A percentile compares a stretch with the other conserved stretches of the same genome.
phyloP scores from a whole-genome alignment of 2,113 vertebrate species.

The Semicossyphus pulcher region DNA sequence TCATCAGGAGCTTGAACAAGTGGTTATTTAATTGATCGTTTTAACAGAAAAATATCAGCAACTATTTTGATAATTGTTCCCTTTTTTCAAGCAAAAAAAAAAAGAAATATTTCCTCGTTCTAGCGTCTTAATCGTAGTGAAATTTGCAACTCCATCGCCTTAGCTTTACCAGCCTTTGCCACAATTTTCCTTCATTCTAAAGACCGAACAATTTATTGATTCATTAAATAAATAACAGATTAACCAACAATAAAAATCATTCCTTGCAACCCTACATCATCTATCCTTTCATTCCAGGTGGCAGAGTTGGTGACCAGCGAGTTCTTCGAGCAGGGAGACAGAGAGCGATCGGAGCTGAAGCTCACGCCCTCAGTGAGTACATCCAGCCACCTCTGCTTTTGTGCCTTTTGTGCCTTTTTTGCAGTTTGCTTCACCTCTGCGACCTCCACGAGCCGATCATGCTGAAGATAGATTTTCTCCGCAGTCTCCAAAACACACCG shows the following conservation, averaged over 20 bases:
- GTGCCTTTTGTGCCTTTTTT: slow-evolving; percentile 39
- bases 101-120: background rate
- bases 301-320: slow-evolving; percentile 98
- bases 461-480: slow-evolving; percentile 53
- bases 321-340: slow-evolving; percentile 99
- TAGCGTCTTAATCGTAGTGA: background rate
- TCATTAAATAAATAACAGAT: too few species aligned
- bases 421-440: slow-evolving; percentile 39
- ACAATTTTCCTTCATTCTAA: too few species aligned
- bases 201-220: too few species aligned
- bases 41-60: background rate
- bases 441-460: slow-evolving; percentile 52
- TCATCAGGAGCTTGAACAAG: background rate
- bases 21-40: background rate
- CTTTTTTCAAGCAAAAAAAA: background rate
- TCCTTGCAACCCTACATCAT: background rate
- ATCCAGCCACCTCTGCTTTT: slow-evolving; percentile 13
- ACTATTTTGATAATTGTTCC: background rate
- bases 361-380: slow-evolving; percentile 95
- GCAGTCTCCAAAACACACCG: slow-evolving; percentile 47
- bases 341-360: slow-evolving; percentile 96
- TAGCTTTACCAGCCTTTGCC: too few species aligned
- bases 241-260: background rate
- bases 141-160: too few species aligned
- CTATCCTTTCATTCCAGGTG: slow-evolving; percentile 83